Conservation (phyloP, 2,797 vertebrate species). For the Rhynchotus rufescens region DNA sequence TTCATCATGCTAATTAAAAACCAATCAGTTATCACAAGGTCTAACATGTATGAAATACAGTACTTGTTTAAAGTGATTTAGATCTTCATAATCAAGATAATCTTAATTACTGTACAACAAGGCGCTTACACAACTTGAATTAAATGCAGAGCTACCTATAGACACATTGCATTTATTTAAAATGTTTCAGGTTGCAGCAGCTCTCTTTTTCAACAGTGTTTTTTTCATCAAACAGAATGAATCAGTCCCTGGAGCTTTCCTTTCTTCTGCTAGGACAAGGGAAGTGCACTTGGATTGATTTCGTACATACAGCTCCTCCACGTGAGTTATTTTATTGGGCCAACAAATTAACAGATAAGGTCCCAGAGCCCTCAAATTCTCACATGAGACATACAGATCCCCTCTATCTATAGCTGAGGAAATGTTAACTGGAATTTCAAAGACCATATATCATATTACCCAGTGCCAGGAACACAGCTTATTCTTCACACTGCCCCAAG, state of each 20-base stretch:
- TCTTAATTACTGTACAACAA: background rate
- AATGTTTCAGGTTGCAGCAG: background rate
- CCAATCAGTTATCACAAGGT: background rate
- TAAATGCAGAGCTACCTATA: conserved; percentile 17
- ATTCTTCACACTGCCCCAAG: background rate
- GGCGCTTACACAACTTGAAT: background rate
- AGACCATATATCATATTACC: conserved; percentile 42
- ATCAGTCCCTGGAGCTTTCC: conserved; percentile 56
- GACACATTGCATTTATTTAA: background rate
- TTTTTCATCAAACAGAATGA: conserved; percentile 32
- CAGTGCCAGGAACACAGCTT: background rate
- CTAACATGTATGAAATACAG: background rate
- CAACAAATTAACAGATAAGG: conserved; percentile 56
- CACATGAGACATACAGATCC: background rate
- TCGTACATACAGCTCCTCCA: conserved; percentile 21
- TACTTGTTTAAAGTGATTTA: background rate
- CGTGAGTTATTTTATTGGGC: conserved; percentile 30
- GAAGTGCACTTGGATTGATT: conserved; percentile 60
- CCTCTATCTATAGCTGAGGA: background rate
- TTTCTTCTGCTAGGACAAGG: conserved; percentile 11
- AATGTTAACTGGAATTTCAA: conserved; percentile 1
- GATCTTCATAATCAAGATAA: background rate
- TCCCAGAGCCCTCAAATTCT: conserved; percentile 15
- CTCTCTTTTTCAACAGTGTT: conserved; percentile 4
- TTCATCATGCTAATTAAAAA: conserved; percentile 9